Percentiles rank a stretch among this genome's conserved stretches.
phyloP scores from a whole-genome alignment of 2,797 vertebrate genomes.

The Chelonia mydas region DNA sequence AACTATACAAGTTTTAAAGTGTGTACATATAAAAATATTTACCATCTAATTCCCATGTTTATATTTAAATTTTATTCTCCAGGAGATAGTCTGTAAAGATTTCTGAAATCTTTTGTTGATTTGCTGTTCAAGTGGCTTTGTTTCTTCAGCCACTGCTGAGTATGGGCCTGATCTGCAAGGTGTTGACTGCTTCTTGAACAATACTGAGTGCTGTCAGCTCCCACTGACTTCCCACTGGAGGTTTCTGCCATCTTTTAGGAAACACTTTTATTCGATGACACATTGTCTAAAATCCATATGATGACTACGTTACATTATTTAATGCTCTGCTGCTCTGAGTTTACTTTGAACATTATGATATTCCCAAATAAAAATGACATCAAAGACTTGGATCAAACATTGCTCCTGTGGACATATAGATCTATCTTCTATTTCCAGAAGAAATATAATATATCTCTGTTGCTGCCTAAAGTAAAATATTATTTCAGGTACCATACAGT shows the following conservation, averaged over 20 bases:
- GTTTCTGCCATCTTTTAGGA: neutral
- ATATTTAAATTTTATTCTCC: neutral
- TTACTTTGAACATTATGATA: neutral
- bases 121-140: neutral
- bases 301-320: neutral
- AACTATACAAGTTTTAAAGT: neutral
- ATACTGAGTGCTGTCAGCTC: neutral
- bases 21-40: neutral
- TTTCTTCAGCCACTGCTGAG: neutral
- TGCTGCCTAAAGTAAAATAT: neutral
- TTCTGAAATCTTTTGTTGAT: neutral
- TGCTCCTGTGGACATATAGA: neutral
- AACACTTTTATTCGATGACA: neutral
- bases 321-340: neutral
- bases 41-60: neutral
- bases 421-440: neutral
- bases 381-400: neutral
- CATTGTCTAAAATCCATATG: neutral
- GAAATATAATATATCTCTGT: neutral
- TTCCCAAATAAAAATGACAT: neutral
- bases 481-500: accelerated
- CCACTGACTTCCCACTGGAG: neutral
- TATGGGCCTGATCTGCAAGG: too few relatives aligned
- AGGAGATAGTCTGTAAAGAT: neutral
- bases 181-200: neutral